Evolutionary conservation across 2,797 vertebrate species (phyloP), one percentile per base, ranked within the genome.

Genomic region (Hydrolagus colliei): DNA sequence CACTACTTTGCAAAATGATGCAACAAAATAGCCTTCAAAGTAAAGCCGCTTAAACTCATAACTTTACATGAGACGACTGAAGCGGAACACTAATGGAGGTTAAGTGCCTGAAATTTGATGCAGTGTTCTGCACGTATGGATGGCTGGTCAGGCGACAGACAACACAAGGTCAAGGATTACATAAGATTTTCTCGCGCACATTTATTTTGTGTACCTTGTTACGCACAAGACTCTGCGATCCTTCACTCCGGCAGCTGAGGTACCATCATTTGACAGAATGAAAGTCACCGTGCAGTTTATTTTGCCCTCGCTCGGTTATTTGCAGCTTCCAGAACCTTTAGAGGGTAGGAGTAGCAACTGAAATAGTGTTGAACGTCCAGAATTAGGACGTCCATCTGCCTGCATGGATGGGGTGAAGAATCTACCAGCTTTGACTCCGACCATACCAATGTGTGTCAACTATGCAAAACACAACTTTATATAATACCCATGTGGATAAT

Each of bases 401-500:
- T 52, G 41, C 41, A 3, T 3, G 41, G 41, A 52, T 52, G 41
- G 41, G 6, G 6, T 52, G 41, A 52, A 52, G 41, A 6, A 52
- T 52, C 41, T 6, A 1, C 41, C 41, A 52, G 41, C 41, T 52
- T 52, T 52, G 41, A 6, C 3, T 3, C 3, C 41, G 41, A 52
- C 6, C 41, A 6, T 52, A 6, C 6, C 41, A 52, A 6, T 52
- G 2, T 52, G 41, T 3, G 41, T 6, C 41, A 52, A 52, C 41
- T 52, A 6, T 6, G 6, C 41, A 52, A 52, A 52, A 52, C 41
- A 52, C 41, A 52, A 52, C 41, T 52, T 52, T 52, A 52, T 52
- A 35, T 52, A 52, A 18, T 27, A 86, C 78, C 78, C 75, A 87
- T 87, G 52, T 85, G 86, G 67, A 87, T 78, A 67, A 78, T 76